These are phyloP conservation scores for Capreolus pygargus DNA, from an alignment of 2,113 vertebrate species.

Conservation along the genomic window DNA sequence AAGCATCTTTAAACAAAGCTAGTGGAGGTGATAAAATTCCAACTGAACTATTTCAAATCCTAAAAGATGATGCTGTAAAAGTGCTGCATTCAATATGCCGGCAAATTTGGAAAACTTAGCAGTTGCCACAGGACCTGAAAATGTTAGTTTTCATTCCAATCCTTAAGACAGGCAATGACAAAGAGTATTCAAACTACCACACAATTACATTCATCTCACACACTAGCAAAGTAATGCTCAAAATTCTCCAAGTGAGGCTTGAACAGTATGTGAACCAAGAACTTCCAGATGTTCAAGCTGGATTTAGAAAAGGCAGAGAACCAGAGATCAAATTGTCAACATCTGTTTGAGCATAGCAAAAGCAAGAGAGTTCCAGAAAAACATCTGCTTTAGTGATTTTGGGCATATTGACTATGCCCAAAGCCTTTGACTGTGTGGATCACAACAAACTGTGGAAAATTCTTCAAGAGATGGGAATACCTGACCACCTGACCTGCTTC, in stretches of 20 bases:
- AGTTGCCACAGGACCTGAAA: neutral
- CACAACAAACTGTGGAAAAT: neutral
- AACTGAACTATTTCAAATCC: neutral
- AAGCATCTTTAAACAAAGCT: neutral
- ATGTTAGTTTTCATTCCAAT: neutral
- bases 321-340: neutral
- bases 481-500: neutral
- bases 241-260: neutral
- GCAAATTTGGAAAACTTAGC: neutral
- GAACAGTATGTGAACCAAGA: neutral
- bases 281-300: neutral
- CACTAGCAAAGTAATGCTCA: neutral
- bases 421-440: neutral
- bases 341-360: neutral
- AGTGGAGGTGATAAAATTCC: neutral
- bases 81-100: neutral
- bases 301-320: neutral
- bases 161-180: neutral
- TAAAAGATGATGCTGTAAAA: neutral
- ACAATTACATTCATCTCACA: neutral
- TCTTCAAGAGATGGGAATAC: neutral
- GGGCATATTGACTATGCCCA: neutral
- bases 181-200: neutral
- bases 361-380: neutral
- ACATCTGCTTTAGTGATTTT: neutral